Conservation (phyloP, 2,113 vertebrate species). For the Perca flavescens region DNA sequence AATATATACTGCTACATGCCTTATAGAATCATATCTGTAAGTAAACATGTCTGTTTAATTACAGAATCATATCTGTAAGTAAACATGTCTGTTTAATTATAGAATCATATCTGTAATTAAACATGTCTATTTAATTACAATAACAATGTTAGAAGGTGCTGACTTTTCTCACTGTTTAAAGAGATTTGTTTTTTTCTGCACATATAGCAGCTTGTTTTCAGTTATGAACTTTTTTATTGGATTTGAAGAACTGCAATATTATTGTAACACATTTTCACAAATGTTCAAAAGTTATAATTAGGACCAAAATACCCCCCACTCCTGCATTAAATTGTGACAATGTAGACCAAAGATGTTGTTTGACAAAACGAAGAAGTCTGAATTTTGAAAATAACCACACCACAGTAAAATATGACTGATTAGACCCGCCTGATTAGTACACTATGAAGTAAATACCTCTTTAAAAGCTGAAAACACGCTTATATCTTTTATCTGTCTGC, state of each 20-base stretch:
- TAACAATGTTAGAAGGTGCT: background rate
- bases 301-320: background rate
- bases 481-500: slow-evolving; percentile 9
- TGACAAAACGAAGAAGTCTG: background rate
- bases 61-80: background rate
- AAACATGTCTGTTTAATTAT: background rate
- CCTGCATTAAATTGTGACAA: background rate
- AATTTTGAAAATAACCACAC: slow-evolving; percentile 7
- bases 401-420: background rate
- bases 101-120: background rate
- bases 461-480: slow-evolving; percentile 21
- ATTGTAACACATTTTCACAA: background rate
- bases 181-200: too few relatives aligned
- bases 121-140: background rate
- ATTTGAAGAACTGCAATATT: background rate
- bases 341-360: background rate
- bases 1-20: too few relatives aligned
- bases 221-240: background rate
- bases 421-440: slow-evolving; percentile 15
- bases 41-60: too few relatives aligned
- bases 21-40: background rate
- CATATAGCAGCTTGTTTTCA: background rate
- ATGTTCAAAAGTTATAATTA: background rate
- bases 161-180: background rate
- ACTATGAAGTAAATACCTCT: slow-evolving; percentile 3